phyloP scores from a whole-genome alignment of 2,888 invertebrate species.

The Scaptomyza tumidula region DNA sequence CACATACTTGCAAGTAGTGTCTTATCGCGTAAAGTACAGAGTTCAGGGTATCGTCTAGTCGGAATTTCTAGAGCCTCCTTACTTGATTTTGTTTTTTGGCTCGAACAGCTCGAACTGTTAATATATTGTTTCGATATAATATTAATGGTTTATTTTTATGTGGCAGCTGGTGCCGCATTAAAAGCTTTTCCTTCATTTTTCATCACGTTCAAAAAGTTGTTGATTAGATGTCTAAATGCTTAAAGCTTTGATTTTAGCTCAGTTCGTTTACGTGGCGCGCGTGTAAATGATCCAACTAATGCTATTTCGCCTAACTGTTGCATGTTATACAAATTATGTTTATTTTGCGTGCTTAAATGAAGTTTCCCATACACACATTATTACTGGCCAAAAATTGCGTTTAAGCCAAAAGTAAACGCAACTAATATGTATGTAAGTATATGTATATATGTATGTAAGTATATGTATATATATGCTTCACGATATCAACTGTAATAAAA shows the following conservation, averaged over 20 bases:
- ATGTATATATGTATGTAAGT: no score
- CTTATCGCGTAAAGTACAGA: no score
- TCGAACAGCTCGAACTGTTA: no score
- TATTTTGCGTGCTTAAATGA: constrained; percentile 41
- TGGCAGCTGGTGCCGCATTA: constrained; percentile 1
- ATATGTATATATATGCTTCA: no score
- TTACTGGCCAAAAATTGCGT: constrained; percentile 2
- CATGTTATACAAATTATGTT: constrained; percentile 17
- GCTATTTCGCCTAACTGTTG: constrained; percentile 9
- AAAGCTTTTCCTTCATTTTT: constrained; percentile 1
- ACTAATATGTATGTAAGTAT: constrained; percentile 36
- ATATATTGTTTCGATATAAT: constrained; percentile 9
- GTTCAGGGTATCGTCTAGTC: no score
- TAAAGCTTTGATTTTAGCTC: constrained; percentile 20
- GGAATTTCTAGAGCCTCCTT: no score
- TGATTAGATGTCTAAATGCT: constrained; percentile 44
- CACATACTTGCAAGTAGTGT: no score
- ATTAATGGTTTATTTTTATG: constrained; percentile 15
- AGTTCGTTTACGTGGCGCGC: constrained; percentile 32
- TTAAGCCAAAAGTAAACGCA: not conserved
- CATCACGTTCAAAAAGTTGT: constrained; percentile 13
- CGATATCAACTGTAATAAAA: constrained; percentile 21
- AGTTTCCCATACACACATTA: constrained; percentile 21
- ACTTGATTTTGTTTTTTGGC: not conserved
- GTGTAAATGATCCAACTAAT: constrained; percentile 39